These are phyloP conservation scores for Rhinatrema bivittatum DNA, from an alignment of 2,797 vertebrate genomes.

Conservation along the genomic window DNA sequence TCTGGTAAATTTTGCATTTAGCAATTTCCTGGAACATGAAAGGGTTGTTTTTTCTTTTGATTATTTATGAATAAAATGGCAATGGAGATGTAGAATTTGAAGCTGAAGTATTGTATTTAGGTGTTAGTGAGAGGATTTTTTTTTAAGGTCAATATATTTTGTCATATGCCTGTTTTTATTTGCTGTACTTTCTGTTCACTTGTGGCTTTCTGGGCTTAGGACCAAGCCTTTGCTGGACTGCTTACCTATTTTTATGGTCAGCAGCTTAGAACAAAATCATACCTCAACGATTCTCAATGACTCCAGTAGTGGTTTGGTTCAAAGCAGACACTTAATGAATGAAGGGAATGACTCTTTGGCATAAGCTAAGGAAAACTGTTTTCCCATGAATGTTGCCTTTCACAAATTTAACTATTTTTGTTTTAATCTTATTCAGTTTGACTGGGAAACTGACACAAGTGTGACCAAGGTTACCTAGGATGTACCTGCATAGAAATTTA, in stretches of 20 bases:
- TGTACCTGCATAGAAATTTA: conserved; percentile 3
- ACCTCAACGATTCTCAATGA: conserved; percentile 11
- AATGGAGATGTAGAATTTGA: too few species aligned
- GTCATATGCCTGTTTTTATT: background rate
- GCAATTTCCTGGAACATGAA: conserved; percentile 5
- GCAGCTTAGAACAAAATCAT: conserved; percentile 9
- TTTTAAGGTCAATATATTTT: too few species aligned
- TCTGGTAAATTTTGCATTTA: conserved; percentile 6
- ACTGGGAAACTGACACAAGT: conserved; percentile 14
- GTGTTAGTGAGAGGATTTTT: too few species aligned
- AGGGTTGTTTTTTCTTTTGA: too few species aligned
- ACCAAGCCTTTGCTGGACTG: background rate
- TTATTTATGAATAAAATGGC: too few species aligned
- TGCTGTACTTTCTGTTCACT: background rate
- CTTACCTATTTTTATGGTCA: conserved; percentile 1
- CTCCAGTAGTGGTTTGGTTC: conserved; percentile 7
- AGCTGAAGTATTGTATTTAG: too few species aligned
- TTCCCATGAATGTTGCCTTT: conserved; percentile 5
- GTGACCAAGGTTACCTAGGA: conserved; percentile 1
- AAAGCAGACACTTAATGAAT: background rate
- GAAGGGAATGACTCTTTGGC: conserved; percentile 3
- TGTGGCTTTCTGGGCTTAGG: background rate
- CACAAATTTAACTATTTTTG: conserved; percentile 8
- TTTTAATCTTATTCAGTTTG: conserved; percentile 6
- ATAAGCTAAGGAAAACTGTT: background rate